A percentile compares a stretch with the other conserved stretches of the same genome.
These are phyloP conservation scores for Panzeria rudis DNA, from an alignment of 2,888 invertebrate genomes.

Conservation along the genomic window DNA sequence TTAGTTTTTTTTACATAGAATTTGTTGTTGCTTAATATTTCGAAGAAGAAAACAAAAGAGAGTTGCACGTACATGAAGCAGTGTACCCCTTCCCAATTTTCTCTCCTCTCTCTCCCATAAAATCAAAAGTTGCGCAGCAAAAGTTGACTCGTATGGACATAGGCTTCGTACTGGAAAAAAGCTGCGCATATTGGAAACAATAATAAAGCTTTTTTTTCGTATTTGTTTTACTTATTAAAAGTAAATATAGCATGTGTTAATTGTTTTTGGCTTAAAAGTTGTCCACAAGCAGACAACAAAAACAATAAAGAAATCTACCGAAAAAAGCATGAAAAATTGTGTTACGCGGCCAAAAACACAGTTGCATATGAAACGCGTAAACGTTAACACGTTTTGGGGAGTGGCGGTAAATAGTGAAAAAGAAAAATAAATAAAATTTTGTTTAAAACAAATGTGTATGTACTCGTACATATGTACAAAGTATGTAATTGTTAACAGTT, in stretches of 20 bases:
- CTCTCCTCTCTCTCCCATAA: too few species aligned
- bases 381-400: constrained; percentile 32
- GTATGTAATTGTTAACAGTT: neutral
- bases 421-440: neutral
- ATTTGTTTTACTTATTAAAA: too few species aligned
- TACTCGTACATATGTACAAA: too few species aligned
- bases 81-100: too few species aligned
- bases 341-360: constrained; percentile 61
- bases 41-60: too few species aligned
- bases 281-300: constrained; percentile 14
- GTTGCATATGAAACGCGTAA: constrained; percentile 61
- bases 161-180: neutral
- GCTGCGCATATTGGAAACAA: constrained; percentile 6
- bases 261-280: constrained; percentile 63
- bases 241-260: neutral
- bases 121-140: neutral
- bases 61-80: too few species aligned
- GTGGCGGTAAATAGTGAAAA: neutral
- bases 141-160: too few species aligned
- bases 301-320: constrained; percentile 22
- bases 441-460: neutral
- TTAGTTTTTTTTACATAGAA: too few species aligned
- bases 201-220: constrained; percentile 33
- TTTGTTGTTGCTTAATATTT: too few species aligned
- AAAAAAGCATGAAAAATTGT: constrained; percentile 36